Evolutionary conservation across 2,888 invertebrate genomes (phyloP).

Genomic region (Lissocephala sabroskyi): DNA sequence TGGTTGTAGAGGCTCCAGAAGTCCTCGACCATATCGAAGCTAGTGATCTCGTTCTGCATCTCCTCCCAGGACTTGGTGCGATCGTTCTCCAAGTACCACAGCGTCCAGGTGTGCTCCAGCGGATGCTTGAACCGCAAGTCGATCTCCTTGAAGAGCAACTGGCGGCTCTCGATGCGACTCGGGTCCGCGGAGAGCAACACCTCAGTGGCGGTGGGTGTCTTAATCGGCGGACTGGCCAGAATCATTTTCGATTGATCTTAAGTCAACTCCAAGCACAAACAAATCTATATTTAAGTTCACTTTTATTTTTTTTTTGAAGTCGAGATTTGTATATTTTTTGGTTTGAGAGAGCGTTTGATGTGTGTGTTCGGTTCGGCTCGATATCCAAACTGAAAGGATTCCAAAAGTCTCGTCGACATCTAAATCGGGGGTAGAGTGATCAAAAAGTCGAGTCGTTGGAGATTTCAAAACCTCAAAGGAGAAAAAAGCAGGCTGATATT

Average conservation of each 20-base stretch:
- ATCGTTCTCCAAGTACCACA: slow-evolving; percentile 98
- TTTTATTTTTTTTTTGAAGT: background rate
- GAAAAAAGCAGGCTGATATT: too few species aligned
- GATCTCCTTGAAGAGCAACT: slow-evolving; percentile 9
- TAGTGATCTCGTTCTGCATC: slow-evolving; percentile 91
- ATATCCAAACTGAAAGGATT: too few species aligned
- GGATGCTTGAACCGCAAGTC: slow-evolving; percentile 83
- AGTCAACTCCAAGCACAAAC: too few species aligned
- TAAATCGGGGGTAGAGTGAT: too few species aligned
- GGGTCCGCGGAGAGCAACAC: too few species aligned
- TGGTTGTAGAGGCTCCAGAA: slow-evolving; percentile 96
- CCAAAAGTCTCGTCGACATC: too few species aligned
- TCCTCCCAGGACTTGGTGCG: slow-evolving; percentile 89
- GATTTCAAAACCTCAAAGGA: too few species aligned
- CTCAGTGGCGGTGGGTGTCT: too few species aligned
- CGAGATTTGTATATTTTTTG: background rate
- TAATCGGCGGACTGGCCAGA: slow-evolving; percentile 17
- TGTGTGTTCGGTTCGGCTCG: too few species aligned
- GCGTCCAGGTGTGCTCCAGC: slow-evolving; percentile 93
- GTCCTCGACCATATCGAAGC: slow-evolving; percentile 96
- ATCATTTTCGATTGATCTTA: slow-evolving; percentile 16
- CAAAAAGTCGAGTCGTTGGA: too few species aligned
- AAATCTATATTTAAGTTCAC: background rate
- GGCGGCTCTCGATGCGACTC: slow-evolving; percentile 1
- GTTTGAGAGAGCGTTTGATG: background rate